These are phyloP conservation scores for Matsumyia berberina DNA, from an alignment of 2,888 invertebrate species.

Conservation along the genomic window DNA sequence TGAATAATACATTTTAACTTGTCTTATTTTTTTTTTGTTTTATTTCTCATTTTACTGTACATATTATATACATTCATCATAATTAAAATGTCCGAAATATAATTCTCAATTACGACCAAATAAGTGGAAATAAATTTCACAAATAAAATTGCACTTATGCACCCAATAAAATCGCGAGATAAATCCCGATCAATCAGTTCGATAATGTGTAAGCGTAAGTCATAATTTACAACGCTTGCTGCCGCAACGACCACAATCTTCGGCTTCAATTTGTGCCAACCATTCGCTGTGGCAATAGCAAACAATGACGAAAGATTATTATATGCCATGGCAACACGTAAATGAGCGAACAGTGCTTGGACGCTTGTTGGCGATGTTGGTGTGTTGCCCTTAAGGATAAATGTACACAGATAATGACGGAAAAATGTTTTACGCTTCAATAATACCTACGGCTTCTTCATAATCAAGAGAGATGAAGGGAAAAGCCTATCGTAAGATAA, in stretches of 20 bases:
- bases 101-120: slow-evolving; percentile 59
- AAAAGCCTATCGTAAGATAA: slow-evolving; percentile 27
- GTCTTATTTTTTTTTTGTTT: slow-evolving; percentile 35
- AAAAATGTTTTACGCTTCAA: slow-evolving; percentile 69
- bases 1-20: slow-evolving; percentile 67
- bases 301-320: slow-evolving; percentile 71
- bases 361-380: neutral
- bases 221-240: slow-evolving; percentile 52
- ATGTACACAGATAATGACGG: slow-evolving; percentile 67
- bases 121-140: slow-evolving; percentile 58
- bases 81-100: slow-evolving; percentile 28
- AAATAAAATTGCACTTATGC: slow-evolving; percentile 73
- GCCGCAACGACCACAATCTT: slow-evolving; percentile 46
- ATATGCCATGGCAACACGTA: slow-evolving; percentile 46
- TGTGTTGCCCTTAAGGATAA: slow-evolving; percentile 71
- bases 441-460: slow-evolving; percentile 67
- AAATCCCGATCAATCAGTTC: slow-evolving; percentile 69
- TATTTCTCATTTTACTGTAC: neutral
- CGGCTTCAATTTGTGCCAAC: slow-evolving; percentile 63
- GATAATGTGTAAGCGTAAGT: slow-evolving; percentile 53
- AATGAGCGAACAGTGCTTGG: slow-evolving; percentile 10
- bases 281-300: slow-evolving; percentile 58
- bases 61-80: slow-evolving; percentile 5
- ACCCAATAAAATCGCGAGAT: slow-evolving; percentile 71
- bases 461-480: neutral